Evolutionary conservation across 2,888 invertebrate genomes (phyloP).

Genomic region (Lydus trimaculatus): DNA sequence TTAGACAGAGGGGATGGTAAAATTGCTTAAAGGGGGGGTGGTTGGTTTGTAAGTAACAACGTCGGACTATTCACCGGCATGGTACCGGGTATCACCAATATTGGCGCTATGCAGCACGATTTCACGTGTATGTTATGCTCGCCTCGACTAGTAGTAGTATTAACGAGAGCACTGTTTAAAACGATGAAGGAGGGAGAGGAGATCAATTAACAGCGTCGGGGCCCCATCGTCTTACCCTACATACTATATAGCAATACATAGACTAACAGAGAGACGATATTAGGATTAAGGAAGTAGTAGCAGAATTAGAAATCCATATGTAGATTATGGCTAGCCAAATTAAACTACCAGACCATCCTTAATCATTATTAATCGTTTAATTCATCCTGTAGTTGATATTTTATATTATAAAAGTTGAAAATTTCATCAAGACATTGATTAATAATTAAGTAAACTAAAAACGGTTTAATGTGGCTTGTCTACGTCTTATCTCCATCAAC

Average conservation of each 20-base stretch:
- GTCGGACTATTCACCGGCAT: slow-evolving; percentile 42
- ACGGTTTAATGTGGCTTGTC: background rate
- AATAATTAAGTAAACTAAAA: background rate
- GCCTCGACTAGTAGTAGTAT: slow-evolving; percentile 40
- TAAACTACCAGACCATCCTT: slow-evolving; percentile 38
- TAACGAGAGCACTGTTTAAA: slow-evolving; percentile 49
- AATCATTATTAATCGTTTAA: background rate
- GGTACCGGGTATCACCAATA: slow-evolving; percentile 60
- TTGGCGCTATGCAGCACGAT: slow-evolving; percentile 58
- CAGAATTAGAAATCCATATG: slow-evolving; percentile 58
- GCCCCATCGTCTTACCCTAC: slow-evolving; percentile 46
- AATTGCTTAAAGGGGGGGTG: slow-evolving; percentile 32
- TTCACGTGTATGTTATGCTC: slow-evolving; percentile 50
- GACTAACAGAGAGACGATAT: slow-evolving; percentile 46
- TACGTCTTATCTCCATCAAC: background rate
- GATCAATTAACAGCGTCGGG: slow-evolving; percentile 57
- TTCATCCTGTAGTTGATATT: too few relatives aligned
- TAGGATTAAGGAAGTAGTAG: slow-evolving; percentile 53
- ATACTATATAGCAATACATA: background rate
- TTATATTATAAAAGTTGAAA: background rate
- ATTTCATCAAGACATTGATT: background rate
- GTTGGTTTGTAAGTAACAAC: slow-evolving; percentile 14
- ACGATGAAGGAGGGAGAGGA: slow-evolving; percentile 43
- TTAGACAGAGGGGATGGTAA: slow-evolving; percentile 49
- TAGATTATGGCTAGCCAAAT: slow-evolving; percentile 51